Percentiles rank a stretch among this genome's conserved stretches.
These are phyloP conservation scores for Mycogona germanica DNA, from an alignment of 2,888 invertebrate genomes.

Conservation along the genomic window DNA sequence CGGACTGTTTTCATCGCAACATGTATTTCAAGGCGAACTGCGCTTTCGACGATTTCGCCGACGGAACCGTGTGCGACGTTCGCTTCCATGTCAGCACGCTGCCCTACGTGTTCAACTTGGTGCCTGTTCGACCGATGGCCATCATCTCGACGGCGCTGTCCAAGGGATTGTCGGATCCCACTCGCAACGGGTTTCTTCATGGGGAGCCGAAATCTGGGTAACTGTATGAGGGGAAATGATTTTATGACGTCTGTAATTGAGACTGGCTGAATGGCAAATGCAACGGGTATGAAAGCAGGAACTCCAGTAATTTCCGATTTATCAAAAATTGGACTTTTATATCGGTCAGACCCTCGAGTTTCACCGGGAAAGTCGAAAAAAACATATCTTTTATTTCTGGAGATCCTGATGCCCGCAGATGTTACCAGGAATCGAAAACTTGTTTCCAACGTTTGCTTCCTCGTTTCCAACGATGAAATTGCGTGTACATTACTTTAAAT, in stretches of 20 bases:
- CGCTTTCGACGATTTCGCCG: background rate
- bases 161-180: conserved; percentile 11
- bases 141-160: conserved; percentile 14
- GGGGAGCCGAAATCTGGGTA: conserved; percentile 16
- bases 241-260: too few relatives aligned
- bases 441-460: too few relatives aligned
- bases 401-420: too few relatives aligned
- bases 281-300: too few relatives aligned
- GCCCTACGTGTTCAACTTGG: background rate
- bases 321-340: too few relatives aligned
- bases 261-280: too few relatives aligned
- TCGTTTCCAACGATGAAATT: too few relatives aligned
- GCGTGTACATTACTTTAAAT: background rate
- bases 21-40: conserved; percentile 1
- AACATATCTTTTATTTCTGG: too few relatives aligned
- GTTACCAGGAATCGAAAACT: too few relatives aligned
- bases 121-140: conserved; percentile 1
- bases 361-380: too few relatives aligned
- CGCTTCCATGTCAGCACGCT: background rate
- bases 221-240: background rate
- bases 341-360: too few relatives aligned
- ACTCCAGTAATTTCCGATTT: too few relatives aligned
- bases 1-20: background rate
- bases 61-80: background rate
- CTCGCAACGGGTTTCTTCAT: conserved; percentile 9